These are phyloP conservation scores for Drosophila kikkawai DNA, from an alignment of 1,140 invertebrate genomes.

Conservation along the genomic window DNA sequence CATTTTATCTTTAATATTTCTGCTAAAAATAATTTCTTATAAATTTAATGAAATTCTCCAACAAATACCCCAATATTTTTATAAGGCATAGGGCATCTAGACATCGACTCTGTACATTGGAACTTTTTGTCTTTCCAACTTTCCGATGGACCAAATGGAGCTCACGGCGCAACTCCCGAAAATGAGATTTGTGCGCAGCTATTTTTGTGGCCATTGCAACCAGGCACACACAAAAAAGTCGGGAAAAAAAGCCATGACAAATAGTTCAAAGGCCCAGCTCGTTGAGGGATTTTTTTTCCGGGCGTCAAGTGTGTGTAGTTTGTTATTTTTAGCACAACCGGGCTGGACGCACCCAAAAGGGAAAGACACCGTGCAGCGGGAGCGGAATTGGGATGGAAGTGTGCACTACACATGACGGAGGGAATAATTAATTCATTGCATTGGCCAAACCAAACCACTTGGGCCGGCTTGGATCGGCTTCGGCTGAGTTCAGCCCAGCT, in stretches of 20 bases:
- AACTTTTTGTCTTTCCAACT: not conserved
- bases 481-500: conserved; percentile 5
- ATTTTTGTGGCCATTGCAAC: conserved; percentile 71
- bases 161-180: conserved; percentile 64
- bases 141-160: conserved; percentile 53
- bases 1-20: not conserved
- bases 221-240: conserved; percentile 18
- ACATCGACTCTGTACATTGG: not conserved
- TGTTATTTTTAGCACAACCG: conserved; percentile 73
- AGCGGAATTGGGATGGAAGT: not conserved
- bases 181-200: conserved; percentile 71
- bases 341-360: conserved; percentile 56
- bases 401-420: conserved; percentile 47
- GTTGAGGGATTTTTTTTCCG: conserved; percentile 45
- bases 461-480: conserved; percentile 13
- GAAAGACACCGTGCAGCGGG: conserved; percentile 7
- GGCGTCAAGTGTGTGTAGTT: conserved; percentile 54
- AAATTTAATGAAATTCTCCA: no score
- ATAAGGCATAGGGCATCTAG: conserved; percentile 9
- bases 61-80: not conserved
- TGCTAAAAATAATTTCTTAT: not conserved
- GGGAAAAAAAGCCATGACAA: conserved; percentile 62
- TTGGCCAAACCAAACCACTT: conserved; percentile 65
- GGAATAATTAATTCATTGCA: conserved; percentile 81
- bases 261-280: conserved; percentile 68